Percentiles rank a stretch among this genome's conserved stretches.
These are phyloP conservation scores for Babyrousa celebensis DNA, from an alignment of 2,797 vertebrate genomes.

Conservation along the genomic window DNA sequence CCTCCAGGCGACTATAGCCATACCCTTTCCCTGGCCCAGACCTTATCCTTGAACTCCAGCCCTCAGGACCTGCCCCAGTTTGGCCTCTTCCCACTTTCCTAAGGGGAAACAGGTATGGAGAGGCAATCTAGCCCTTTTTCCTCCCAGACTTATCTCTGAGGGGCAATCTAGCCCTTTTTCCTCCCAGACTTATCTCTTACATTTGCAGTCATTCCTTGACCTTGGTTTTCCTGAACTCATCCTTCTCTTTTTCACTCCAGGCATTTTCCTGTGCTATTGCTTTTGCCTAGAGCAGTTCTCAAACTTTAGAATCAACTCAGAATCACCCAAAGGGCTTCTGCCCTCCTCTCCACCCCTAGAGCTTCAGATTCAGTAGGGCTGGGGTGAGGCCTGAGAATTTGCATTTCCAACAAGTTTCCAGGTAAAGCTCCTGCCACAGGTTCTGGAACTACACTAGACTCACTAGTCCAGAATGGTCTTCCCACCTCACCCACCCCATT, in stretches of 20 bases:
- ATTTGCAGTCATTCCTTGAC: background rate
- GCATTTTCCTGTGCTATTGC: background rate
- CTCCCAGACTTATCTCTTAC: background rate
- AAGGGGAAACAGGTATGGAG: background rate
- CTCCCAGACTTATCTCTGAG: background rate
- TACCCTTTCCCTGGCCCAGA: background rate
- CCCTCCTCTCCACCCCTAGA: background rate
- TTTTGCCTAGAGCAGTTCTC: background rate
- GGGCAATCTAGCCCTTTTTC: background rate
- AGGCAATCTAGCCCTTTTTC: background rate
- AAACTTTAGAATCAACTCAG: background rate
- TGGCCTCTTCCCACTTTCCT: background rate
- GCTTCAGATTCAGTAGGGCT: background rate
- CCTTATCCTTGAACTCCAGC: background rate
- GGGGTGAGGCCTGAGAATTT: background rate
- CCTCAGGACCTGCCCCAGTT: background rate
- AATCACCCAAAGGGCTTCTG: background rate
- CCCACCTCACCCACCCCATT: background rate
- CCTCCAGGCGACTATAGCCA: background rate
- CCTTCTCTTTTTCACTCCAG: background rate
- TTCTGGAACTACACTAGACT: background rate
- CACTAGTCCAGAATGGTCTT: background rate
- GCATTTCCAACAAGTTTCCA: background rate
- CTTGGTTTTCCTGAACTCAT: background rate
- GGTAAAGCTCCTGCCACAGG: background rate